These are phyloP conservation scores for Andrena minutula DNA, from an alignment of 2,888 invertebrate species.

Conservation along the genomic window DNA sequence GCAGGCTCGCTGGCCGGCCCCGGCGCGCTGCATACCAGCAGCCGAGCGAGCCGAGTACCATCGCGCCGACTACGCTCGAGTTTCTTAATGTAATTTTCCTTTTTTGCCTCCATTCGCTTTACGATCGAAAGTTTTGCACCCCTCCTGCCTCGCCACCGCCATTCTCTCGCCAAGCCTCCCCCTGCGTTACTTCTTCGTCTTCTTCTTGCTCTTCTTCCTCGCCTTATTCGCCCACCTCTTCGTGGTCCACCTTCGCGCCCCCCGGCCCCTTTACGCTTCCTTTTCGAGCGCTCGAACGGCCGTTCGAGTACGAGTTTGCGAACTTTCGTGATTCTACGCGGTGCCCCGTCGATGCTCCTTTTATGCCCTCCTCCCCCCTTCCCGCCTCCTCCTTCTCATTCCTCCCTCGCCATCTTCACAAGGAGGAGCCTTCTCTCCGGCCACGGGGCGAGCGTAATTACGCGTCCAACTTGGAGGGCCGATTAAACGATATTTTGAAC, in stretches of 20 bases:
- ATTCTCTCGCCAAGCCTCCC: conserved; percentile 17
- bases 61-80: conserved; percentile 75
- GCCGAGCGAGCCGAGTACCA: conserved; percentile 53
- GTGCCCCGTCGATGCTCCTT: conserved; percentile 30
- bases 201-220: conserved; percentile 13
- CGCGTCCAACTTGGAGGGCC: conserved; percentile 36
- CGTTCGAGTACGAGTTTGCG: conserved; percentile 68
- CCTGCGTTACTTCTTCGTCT: conserved; percentile 19
- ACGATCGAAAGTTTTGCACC: conserved; percentile 82
- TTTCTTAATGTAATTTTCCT: conserved; percentile 84
- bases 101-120: conserved; percentile 81
- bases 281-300: conserved; percentile 51
- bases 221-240: conserved; percentile 35
- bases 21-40: conserved; percentile 64
- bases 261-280: conserved; percentile 42
- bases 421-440: conserved; percentile 7
- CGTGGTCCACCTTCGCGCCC: conserved; percentile 49
- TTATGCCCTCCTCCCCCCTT: background rate
- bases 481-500: conserved; percentile 36
- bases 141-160: conserved; percentile 51
- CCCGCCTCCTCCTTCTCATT: background rate
- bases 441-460: conserved; percentile 51
- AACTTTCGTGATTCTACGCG: conserved; percentile 69
- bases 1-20: conserved; percentile 41
- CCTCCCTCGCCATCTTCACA: conserved; percentile 10